Base-by-base conservation (phyloP, 2,113 vertebrate genomes). In the Canis aureus region DNA sequence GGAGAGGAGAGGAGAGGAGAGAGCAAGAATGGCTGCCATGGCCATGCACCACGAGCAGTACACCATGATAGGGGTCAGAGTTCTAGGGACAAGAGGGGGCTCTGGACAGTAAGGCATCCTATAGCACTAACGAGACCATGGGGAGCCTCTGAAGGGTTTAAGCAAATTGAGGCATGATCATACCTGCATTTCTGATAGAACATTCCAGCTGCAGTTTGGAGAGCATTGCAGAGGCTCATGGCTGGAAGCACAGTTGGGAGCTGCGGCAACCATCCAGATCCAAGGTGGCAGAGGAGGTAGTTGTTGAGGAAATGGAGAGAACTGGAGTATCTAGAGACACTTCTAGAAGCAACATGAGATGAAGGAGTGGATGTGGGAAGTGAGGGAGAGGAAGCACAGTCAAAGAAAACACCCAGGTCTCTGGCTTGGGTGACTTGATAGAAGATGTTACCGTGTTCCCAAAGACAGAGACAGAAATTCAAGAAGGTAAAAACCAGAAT, bases 91-190 rank as follows among this genome's bases (percentile, higher is more conserved):
- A 32, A 60, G 17, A 32, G 38, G 5, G 25, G 32, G 3, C 2
- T 0, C 22, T 11, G 0, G 62, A 71, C 38, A 55, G 3, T 6
- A 79, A 90, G 91, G 53, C 8, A 11, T 35, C 51, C 57, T 11
- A 7, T 2, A 5, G 38, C 10, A 0, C 6, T 19, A 62, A n/a
- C 0, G 0, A 32, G 25, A 2, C 9, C 1, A 1, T 13, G 66
- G 4, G 66, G 27, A 22, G 22, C 35, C 13, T 69, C 49, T 16
- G 60, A 6, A 64, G 25, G 38, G 5, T 67, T 83, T 60, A 29
- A 43, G 76, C 22, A 51, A n/a, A 29, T 4, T 51, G 80, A 90
- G n/a, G 3, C 25, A 3, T 8, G 32, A 22, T 15, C 38, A 15
- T 27, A 9, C 16, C 4, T 32, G 35, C 23, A n/a, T 49, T 55